Percentiles rank a stretch among this genome's conserved stretches.
These are phyloP conservation scores for Sesia apiformis DNA, from an alignment of 2,888 invertebrate genomes.

Conservation along the genomic window DNA sequence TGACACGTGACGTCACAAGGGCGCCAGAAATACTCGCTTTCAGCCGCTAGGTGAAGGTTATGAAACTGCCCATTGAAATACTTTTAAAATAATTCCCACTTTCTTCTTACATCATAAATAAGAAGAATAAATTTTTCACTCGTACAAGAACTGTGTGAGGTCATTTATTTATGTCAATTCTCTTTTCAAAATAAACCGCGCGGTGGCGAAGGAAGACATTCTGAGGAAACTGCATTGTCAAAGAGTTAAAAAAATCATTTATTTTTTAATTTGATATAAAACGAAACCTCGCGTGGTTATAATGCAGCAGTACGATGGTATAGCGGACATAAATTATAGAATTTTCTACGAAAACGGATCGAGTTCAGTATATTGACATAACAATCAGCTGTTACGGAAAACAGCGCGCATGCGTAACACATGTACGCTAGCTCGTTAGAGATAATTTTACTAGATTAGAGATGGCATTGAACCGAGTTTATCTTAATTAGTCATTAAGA, in stretches of 20 bases:
- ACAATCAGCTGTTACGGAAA: constrained; percentile 36
- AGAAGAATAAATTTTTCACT: too few species aligned
- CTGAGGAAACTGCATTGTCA: not conserved
- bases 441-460: constrained; percentile 13
- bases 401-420: constrained; percentile 28
- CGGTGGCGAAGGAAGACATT: not conserved
- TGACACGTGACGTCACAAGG: constrained; percentile 66
- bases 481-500: too few species aligned
- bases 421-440: constrained; percentile 20
- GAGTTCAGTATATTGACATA: constrained; percentile 29
- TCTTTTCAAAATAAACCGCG: too few species aligned
- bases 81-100: not conserved
- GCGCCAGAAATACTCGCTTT: constrained; percentile 62
- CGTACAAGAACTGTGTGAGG: too few species aligned
- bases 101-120: not conserved
- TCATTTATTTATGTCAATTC: too few species aligned
- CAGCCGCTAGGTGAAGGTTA: constrained; percentile 68
- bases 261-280: not conserved
- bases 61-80: constrained; percentile 7
- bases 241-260: not conserved
- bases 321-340: not conserved
- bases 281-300: not conserved
- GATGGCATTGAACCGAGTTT: constrained; percentile 25
- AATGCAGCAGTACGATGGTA: not conserved
- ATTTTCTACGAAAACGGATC: not conserved